A percentile compares a stretch with the other conserved stretches of the same genome.
phyloP scores from a whole-genome alignment of 2,113 vertebrate genomes.

The Ceratotherium simum region DNA sequence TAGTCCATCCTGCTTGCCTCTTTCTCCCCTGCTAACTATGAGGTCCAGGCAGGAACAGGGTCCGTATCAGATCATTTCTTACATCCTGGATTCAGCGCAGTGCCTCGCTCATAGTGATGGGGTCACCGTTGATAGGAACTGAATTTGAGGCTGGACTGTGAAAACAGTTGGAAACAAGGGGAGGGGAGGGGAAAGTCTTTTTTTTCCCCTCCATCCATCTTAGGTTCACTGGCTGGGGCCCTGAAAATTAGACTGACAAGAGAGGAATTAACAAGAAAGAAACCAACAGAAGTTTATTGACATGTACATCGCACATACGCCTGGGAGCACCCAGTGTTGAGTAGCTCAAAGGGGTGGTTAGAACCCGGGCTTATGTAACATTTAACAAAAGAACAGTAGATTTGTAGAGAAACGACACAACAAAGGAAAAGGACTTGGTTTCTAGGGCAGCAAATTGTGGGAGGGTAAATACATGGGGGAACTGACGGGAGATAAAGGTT shows the following conservation, averaged over 20 bases:
- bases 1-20: neutral
- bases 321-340: neutral
- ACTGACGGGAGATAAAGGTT: neutral
- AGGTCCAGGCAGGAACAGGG: neutral
- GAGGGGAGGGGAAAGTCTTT: neutral
- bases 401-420: neutral
- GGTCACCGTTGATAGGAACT: neutral
- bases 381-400: neutral
- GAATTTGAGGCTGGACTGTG: no score
- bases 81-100: neutral
- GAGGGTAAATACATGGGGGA: rapidly evolving
- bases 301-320: rapidly evolving
- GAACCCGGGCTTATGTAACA: neutral
- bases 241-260: no score
- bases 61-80: no score
- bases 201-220: no score
- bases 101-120: no score
- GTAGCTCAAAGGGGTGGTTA: neutral
- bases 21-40: neutral
- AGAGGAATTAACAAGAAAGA: neutral
- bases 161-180: neutral
- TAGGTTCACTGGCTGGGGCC: neutral
- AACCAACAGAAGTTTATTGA: neutral
- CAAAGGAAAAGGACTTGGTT: neutral
- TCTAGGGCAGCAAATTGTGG: neutral